These are phyloP conservation scores for Sebastes oblongus DNA, from an alignment of 2,797 vertebrate genomes.

Conservation along the genomic window DNA sequence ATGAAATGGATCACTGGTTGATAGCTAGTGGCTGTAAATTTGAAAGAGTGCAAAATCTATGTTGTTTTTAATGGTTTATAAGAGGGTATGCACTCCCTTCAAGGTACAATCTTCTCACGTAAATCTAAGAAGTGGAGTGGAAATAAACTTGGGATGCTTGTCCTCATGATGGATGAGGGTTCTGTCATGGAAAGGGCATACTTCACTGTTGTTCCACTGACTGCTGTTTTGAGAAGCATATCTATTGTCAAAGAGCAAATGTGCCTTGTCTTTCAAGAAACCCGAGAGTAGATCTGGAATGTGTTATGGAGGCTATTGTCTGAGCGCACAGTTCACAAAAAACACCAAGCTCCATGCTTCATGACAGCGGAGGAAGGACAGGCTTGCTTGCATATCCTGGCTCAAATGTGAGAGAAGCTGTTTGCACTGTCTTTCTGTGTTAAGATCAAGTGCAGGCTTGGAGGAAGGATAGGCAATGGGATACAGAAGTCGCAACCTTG, in stretches of 20 bases:
- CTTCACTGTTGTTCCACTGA: slow-evolving; percentile 70
- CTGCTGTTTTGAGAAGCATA: slow-evolving; percentile 74
- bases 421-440: slow-evolving; percentile 70
- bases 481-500: slow-evolving; percentile 74
- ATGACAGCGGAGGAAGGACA: slow-evolving; percentile 39
- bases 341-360: slow-evolving; percentile 22
- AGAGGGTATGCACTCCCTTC: slow-evolving; percentile 20
- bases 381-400: slow-evolving; percentile 48
- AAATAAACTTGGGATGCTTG: slow-evolving; percentile 75
- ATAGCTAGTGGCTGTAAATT: slow-evolving; percentile 4
- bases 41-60: slow-evolving; percentile 12
- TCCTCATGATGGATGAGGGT: slow-evolving; percentile 77
- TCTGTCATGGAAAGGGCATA: slow-evolving; percentile 75
- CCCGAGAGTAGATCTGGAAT: slow-evolving; percentile 37
- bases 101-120: slow-evolving; percentile 66
- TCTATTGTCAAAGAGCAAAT: slow-evolving; percentile 68
- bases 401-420: slow-evolving; percentile 62
- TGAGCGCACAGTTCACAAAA: slow-evolving; percentile 10
- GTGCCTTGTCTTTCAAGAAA: slow-evolving; percentile 62
- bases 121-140: slow-evolving; percentile 65
- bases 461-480: slow-evolving; percentile 65
- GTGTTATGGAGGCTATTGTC: slow-evolving; percentile 34
- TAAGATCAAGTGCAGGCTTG: slow-evolving; percentile 71
- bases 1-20: slow-evolving; percentile 21
- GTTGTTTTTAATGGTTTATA: slow-evolving; percentile 27